A percentile compares a stretch with the other conserved stretches of the same genome.
Conservation (phyloP, 2,113 vertebrate species). For the Hippocampus zosterae region DNA sequence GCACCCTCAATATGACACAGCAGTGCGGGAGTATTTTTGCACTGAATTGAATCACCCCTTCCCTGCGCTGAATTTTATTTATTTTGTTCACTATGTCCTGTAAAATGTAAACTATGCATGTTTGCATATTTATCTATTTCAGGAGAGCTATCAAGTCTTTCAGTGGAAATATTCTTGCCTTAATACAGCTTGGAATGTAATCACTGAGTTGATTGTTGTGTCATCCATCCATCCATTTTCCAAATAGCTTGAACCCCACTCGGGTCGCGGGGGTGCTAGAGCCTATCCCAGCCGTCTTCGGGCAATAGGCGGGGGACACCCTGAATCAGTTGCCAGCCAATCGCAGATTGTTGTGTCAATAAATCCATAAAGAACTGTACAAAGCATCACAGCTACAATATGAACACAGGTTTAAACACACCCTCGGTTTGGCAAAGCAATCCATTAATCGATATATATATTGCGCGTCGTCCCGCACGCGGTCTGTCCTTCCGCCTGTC, state of each 20-base stretch:
- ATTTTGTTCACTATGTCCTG: background rate
- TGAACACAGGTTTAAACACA: constrained; percentile 29
- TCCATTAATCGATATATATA: no score
- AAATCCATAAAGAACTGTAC: constrained; percentile 43
- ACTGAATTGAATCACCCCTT: background rate
- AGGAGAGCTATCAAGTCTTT: constrained; percentile 30
- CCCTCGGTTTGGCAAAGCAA: constrained; percentile 42
- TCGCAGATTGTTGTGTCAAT: constrained; percentile 48
- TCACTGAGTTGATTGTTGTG: constrained; percentile 35
- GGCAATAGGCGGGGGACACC: no score
- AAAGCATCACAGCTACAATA: constrained; percentile 5
- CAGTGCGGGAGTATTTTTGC: background rate
- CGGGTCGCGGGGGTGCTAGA: no score
- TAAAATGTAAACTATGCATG: constrained; percentile 32
- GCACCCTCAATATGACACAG: background rate
- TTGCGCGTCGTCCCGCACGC: no score
- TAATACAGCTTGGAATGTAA: constrained; percentile 52
- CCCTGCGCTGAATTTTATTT: background rate
- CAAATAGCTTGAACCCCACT: no score
- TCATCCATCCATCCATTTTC: no score
- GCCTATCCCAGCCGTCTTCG: no score
- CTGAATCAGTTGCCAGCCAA: no score
- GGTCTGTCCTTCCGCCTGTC: no score
- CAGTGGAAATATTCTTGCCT: constrained; percentile 25
- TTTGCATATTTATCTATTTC: constrained; percentile 21